Conservation (phyloP, 92 coral and sea anemone species). For the Bergia puertoricense region DNA sequence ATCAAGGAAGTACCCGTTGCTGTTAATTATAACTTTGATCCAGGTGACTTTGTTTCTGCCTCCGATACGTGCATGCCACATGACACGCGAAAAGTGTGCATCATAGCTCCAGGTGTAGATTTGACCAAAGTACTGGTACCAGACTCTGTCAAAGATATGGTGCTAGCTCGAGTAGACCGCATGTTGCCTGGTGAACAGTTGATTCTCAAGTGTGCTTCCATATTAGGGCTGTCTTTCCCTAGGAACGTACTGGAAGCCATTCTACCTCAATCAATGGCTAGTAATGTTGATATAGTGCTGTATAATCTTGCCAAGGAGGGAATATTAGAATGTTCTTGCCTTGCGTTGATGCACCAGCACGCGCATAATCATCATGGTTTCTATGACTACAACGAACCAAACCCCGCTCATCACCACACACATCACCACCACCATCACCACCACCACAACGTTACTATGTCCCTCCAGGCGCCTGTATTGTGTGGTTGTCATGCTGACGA, state of each 20-base stretch:
- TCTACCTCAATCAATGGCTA: slow-evolving; percentile 72
- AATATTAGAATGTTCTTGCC: slow-evolving; percentile 89
- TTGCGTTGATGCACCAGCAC: slow-evolving; percentile 84
- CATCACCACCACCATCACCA: slow-evolving; percentile 99
- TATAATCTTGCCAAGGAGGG: slow-evolving; percentile 90
- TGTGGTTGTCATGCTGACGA: slow-evolving; percentile 96
- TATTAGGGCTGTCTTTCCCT: slow-evolving; percentile 79
- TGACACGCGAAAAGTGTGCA: slow-evolving; percentile 80
- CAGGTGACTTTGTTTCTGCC: slow-evolving; percentile 68
- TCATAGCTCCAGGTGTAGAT: slow-evolving; percentile 85
- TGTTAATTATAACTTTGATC: slow-evolving; percentile 48
- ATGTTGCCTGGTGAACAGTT: slow-evolving; percentile 90
- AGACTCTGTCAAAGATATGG: slow-evolving; percentile 98
- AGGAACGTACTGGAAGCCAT: slow-evolving; percentile 83
- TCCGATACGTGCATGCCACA: slow-evolving; percentile 70
- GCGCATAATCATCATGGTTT: slow-evolving; percentile 99
- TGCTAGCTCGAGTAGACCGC: slow-evolving; percentile 93
- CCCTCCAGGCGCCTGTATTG: slow-evolving; percentile 84
- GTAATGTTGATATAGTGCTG: slow-evolving; percentile 69
- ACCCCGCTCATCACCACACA: slow-evolving; percentile 85
- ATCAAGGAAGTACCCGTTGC: slow-evolving; percentile 2
- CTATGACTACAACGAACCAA: slow-evolving; percentile 90
- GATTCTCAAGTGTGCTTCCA: slow-evolving; percentile 87
- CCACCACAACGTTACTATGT: slow-evolving; percentile 89
- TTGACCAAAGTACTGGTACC: slow-evolving; percentile 86